A percentile compares a stretch with the other conserved stretches of the same genome.
Evolutionary conservation across 2,888 invertebrate genomes (phyloP).

Genomic region (Lasiommata megera): DNA sequence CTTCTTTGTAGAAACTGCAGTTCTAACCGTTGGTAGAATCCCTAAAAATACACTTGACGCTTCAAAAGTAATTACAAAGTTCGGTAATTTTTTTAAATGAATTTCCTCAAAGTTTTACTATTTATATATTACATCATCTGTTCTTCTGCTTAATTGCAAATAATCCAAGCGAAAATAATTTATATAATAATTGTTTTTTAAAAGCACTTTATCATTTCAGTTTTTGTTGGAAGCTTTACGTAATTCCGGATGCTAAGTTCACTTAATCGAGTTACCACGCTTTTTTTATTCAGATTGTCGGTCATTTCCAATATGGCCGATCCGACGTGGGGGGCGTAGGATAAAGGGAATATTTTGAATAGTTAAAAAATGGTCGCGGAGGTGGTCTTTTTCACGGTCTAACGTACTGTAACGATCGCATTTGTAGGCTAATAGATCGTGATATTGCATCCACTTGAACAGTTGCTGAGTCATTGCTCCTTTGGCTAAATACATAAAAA

Average conservation of each 20-base stretch:
- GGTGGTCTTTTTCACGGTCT: constrained; percentile 78
- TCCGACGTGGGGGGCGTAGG: constrained; percentile 65
- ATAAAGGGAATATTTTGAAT: constrained; percentile 49
- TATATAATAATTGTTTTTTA: not conserved
- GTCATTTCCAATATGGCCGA: constrained; percentile 27
- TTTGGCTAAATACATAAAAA: constrained; percentile 35
- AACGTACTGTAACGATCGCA: constrained; percentile 60
- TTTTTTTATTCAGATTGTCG: constrained; percentile 31
- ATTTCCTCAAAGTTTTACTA: too few relatives aligned
- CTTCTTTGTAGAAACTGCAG: too few relatives aligned
- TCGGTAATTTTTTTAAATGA: too few relatives aligned
- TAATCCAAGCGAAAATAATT: too few relatives aligned
- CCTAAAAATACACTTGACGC: too few relatives aligned
- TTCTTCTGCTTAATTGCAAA: not conserved
- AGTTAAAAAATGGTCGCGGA: constrained; percentile 58
- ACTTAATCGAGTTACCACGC: constrained; percentile 35
- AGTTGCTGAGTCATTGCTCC: constrained; percentile 63
- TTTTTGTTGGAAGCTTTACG: not conserved
- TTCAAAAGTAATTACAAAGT: too few relatives aligned
- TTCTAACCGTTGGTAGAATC: too few relatives aligned
- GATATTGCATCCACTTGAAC: constrained; percentile 61
- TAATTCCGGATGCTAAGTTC: constrained; percentile 31
- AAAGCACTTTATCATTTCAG: not conserved
- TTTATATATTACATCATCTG: too few relatives aligned
- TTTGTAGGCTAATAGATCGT: constrained; percentile 71